Base-by-base conservation (phyloP, 92 coral and sea anemone species). In the Palythoa caribaeorum region DNA sequence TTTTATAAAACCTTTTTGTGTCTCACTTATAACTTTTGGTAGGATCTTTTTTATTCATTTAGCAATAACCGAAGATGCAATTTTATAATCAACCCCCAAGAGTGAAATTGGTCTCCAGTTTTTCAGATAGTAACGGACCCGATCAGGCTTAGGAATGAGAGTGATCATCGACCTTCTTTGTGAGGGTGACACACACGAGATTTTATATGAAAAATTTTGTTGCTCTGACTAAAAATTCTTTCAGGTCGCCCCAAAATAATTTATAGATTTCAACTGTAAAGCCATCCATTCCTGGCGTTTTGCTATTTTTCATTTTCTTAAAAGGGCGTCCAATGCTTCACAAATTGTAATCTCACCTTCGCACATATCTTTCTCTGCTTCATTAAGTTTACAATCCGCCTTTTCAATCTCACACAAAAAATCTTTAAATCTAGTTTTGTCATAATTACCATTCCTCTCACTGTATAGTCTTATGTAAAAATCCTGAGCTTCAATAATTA, bases 391-490 rank as follows among this genome's bases (percentile, higher is more conserved):
- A 20, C 59, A 15, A 19, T n/a, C n/a, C n/a, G 70, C 21, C 62
- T 20, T 86, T 6, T 71, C 69, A 21, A 21, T 86, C 71, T 76
- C 66, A 73, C 53, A 44, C 48, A 48, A n/a, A 48, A 62, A 73
- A 73, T 53, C 17, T 55, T 50, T 55, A 19, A 38, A 21, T 44
- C 15, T 74, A 62, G 14, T 72, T 39, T 15, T 44, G 55, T 68
- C 54, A 71, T 14, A 74, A 36, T 52, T 53, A 74, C 68, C 28
- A 38, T 76, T 72, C 79, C n/a, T n/a, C n/a, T n/a, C n/a, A n/a
- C n/a, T n/a, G n/a, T 85, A 85, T 21, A 85, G 83, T 6, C 11
- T 76, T 85, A 17, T 21, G 57, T 85, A 73, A 74, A 85, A 85
- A 51, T 63, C 52, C 38, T 85, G 65, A 48, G 74, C 71, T 35